Percentiles rank a stretch among this genome's conserved stretches.
Conservation (phyloP, 2,888 invertebrate species). For the Keiferia lycopersicella region DNA sequence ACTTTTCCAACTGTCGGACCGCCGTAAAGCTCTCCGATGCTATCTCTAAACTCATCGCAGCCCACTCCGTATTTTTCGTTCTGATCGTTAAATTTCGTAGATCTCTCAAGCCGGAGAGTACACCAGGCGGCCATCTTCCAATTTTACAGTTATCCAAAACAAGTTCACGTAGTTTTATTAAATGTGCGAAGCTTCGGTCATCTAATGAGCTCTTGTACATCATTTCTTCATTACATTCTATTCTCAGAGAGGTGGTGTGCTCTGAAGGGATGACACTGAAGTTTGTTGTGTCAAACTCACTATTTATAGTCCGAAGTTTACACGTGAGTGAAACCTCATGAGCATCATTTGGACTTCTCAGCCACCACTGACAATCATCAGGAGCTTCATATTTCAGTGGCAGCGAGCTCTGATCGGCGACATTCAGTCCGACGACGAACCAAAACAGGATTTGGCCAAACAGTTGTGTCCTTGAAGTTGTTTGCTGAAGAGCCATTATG, state of each 20-base stretch:
- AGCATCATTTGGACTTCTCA: constrained; percentile 81
- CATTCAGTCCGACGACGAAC: constrained; percentile 69
- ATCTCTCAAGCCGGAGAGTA: constrained; percentile 89
- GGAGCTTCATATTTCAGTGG: constrained; percentile 88
- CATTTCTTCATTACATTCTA: constrained; percentile 90
- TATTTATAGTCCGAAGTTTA: constrained; percentile 91
- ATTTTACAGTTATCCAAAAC: constrained; percentile 93
- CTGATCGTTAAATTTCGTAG: constrained; percentile 92
- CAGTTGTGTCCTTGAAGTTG: constrained; percentile 59
- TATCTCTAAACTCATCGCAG: constrained; percentile 91
- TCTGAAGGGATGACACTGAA: constrained; percentile 93
- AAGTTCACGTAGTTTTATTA: constrained; percentile 89
- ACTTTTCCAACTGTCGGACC: constrained; percentile 89
- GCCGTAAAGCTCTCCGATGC: constrained; percentile 89
- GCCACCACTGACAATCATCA: constrained; percentile 92
- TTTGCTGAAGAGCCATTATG: constrained; percentile 69
- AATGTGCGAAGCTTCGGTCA: constrained; percentile 89
- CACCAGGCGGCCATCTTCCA: constrained; percentile 89
- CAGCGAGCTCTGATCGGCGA: constrained; percentile 74
- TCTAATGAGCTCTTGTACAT: constrained; percentile 90
- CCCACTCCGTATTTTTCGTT: constrained; percentile 92
- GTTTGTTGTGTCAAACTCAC: constrained; percentile 93
- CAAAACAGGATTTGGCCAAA: constrained; percentile 68
- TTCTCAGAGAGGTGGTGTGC: constrained; percentile 88
- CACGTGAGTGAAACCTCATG: constrained; percentile 90